These are phyloP conservation scores for Sigmodon hispidus DNA, from an alignment of 2,113 vertebrate species.

Conservation along the genomic window DNA sequence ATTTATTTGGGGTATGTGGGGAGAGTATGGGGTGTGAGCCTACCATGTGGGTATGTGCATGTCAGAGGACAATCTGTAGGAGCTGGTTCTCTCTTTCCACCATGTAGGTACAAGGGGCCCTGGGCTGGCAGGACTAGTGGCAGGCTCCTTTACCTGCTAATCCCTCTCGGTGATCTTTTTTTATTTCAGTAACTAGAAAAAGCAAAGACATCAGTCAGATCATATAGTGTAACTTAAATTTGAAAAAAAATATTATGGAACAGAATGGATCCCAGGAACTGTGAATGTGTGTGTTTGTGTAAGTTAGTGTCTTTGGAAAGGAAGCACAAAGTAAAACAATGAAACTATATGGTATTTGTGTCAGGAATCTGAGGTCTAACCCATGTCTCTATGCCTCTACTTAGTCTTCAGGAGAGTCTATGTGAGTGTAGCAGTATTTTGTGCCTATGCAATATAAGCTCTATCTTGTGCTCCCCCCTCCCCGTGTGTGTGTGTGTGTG, in stretches of 20 bases:
- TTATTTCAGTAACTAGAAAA: constrained; percentile 41
- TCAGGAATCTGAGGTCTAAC: background rate
- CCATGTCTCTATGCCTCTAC: background rate
- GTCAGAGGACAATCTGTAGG: background rate
- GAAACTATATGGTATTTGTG: background rate
- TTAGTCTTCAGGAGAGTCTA: background rate
- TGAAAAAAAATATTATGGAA: constrained; percentile 4
- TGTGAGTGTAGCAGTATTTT: background rate
- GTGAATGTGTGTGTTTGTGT: background rate
- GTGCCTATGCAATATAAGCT: background rate
- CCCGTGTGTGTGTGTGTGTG: background rate
- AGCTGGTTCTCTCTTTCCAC: background rate
- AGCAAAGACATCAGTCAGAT: background rate
- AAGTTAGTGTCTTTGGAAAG: background rate
- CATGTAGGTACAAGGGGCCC: background rate
- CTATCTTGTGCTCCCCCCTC: too few relatives aligned
- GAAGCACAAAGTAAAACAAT: background rate
- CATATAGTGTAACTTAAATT: background rate
- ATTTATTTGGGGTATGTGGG: background rate
- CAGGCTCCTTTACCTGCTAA: background rate
- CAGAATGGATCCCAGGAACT: background rate
- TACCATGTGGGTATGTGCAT: background rate
- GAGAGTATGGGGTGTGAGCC: background rate
- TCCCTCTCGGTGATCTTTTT: background rate
- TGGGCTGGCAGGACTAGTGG: background rate